These are phyloP conservation scores for Lomographa bimaculata DNA, from an alignment of 2,888 invertebrate genomes.

Conservation along the genomic window DNA sequence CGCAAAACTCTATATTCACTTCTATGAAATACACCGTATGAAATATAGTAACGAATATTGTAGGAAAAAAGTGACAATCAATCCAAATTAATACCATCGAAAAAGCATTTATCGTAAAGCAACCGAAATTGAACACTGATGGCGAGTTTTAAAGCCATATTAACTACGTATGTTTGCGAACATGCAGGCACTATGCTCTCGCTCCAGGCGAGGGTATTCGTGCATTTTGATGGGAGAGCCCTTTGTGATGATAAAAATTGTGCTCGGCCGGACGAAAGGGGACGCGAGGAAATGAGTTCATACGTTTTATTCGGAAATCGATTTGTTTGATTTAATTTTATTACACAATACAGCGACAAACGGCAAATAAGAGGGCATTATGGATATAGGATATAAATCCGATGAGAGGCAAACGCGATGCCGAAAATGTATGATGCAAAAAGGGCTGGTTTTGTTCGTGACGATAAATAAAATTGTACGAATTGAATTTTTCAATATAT, in stretches of 20 bases:
- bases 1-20: too few relatives aligned
- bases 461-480: too few relatives aligned
- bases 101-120: constrained; percentile 3
- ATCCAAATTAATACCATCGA: too few relatives aligned
- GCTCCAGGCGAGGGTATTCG: constrained; percentile 55
- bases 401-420: too few relatives aligned
- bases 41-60: too few relatives aligned
- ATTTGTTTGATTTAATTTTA: constrained; percentile 71
- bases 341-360: constrained; percentile 45
- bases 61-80: too few relatives aligned
- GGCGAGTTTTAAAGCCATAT: constrained; percentile 8
- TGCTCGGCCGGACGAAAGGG: constrained; percentile 54
- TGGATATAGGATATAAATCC: too few relatives aligned
- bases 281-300: constrained; percentile 67
- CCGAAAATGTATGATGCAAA: too few relatives aligned
- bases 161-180: constrained; percentile 13
- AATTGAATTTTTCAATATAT: not conserved
- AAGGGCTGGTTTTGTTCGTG: too few relatives aligned
- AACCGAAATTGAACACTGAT: constrained; percentile 12
- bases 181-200: constrained; percentile 35
- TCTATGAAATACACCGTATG: too few relatives aligned
- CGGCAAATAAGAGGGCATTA: constrained; percentile 40
- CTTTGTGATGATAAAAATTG: constrained; percentile 71
- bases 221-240: constrained; percentile 71
- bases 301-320: constrained; percentile 66